A percentile compares a stretch with the other conserved stretches of the same genome.
Evolutionary conservation across 2,797 vertebrate genomes (phyloP).

Genomic region (Oceanodroma leucorhoa): DNA sequence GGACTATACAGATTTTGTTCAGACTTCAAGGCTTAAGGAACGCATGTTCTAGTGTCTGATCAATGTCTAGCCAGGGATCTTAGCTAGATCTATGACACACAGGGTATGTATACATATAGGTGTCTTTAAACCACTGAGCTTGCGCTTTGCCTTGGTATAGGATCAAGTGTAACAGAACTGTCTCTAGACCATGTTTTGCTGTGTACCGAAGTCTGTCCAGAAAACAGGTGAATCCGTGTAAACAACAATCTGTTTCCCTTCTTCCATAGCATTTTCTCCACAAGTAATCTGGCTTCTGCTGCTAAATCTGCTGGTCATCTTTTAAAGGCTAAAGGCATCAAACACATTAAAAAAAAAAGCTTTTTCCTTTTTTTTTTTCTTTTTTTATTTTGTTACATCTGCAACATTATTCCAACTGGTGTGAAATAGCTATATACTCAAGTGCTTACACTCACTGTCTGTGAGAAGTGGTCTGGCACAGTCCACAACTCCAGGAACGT

Average conservation of each 20-base stretch:
- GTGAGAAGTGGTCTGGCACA: neutral
- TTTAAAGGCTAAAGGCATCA: neutral
- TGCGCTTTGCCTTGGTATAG: neutral
- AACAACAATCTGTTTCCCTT: neutral
- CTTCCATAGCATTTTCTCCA: neutral
- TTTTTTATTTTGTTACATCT: neutral
- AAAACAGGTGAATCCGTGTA: neutral
- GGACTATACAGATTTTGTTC: constrained; percentile 4
- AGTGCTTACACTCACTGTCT: neutral
- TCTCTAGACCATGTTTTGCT: neutral
- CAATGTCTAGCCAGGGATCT: constrained; percentile 20
- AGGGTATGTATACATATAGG: neutral
- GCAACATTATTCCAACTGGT: neutral
- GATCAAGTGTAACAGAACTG: neutral
- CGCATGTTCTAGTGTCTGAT: neutral
- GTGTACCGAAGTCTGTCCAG: neutral
- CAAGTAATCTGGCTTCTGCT: neutral
- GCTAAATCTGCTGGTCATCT: neutral
- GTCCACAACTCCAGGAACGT: neutral
- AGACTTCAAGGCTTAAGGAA: constrained; percentile 38
- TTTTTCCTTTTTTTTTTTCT: rapidly evolving
- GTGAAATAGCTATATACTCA: neutral
- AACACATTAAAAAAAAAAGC: neutral
- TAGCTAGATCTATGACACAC: neutral
- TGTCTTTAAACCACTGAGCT: neutral